Base-by-base conservation (phyloP, 1,140 invertebrate genomes). In the Megathymus violae region DNA sequence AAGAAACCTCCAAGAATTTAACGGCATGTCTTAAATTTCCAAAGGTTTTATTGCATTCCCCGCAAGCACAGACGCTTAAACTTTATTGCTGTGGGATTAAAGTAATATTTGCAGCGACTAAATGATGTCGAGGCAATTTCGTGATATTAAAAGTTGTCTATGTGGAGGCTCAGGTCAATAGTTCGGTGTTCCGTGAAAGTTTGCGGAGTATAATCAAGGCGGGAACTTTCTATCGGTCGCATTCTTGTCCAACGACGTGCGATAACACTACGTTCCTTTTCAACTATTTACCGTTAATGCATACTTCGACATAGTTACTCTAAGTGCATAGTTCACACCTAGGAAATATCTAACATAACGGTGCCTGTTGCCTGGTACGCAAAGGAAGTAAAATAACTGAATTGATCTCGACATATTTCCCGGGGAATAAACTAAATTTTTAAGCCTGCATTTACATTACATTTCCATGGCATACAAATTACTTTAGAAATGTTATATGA, bases 41-140 rank as follows among this genome's bases (percentile, higher is more conserved):
- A 83, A 86, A 83, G 85, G 82, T 89, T 88, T 91, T 91, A 91
- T 91, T 91, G 83, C 88, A 84, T 89, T 89, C 86, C 76, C 76
- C 77, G 78, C 82, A 88, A 88, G 85, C 86, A 85, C 82, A 84
- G 85, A 83, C 79, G 82, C 86, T 89, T 89, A 88, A 91, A 88
- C 86, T 88, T 91, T 91, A 91, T 89, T 84, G 82, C 85, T 83
- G 68, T 85, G 71, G 80, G 84, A 91, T 91, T 91, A 88, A 89
- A 89, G 88, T 89, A 86, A 88, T 89, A 91, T 89, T 91, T 89
- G 85, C 85, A 82, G 80, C 82, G 69, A 71, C 84, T 88, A 85
- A 89, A 89, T 89, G 84, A 87, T 88, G 85, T 82, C 75, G 82
- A 78, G 80, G 84, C 82, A 88, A 89, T 91, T 88, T 83, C 72